Conservation (phyloP, 2,113 vertebrate species). For the Nothoprocta perdicaria region DNA sequence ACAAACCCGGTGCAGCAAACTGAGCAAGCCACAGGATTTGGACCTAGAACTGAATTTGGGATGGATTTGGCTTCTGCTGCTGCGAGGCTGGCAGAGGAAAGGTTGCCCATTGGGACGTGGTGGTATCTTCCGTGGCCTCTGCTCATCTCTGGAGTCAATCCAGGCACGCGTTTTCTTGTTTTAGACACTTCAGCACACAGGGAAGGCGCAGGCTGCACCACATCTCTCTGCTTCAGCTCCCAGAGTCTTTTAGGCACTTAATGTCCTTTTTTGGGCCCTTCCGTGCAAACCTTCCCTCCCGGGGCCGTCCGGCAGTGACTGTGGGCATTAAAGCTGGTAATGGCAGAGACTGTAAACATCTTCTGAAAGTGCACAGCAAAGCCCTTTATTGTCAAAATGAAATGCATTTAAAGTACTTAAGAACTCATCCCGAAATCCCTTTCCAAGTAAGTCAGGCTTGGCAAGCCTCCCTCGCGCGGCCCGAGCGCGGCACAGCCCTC, state of each 20-base stretch:
- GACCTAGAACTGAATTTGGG: not conserved
- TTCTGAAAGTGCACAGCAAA: constrained; percentile 7
- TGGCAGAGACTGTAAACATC: constrained; percentile 26
- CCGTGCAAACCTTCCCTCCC: not conserved
- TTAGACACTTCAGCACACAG: not conserved
- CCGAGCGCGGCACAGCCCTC: not conserved
- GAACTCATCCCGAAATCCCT: constrained; percentile 35
- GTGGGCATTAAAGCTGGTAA: constrained; percentile 40
- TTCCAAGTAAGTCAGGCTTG: constrained; percentile 41
- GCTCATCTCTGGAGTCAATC: fast-evolving
- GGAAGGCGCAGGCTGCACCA: not conserved
- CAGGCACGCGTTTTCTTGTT: not conserved
- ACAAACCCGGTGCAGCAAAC: not conserved
- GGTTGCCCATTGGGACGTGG: fast-evolving
- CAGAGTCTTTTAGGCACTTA: not conserved
- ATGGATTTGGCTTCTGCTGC: not conserved
- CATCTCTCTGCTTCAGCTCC: not conserved
- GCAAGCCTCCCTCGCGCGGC: not conserved
- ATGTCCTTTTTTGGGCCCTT: constrained; percentile 2
- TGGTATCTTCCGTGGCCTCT: not conserved
- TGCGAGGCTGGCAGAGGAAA: fast-evolving
- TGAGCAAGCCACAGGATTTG: not conserved
- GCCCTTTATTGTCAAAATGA: constrained; percentile 37
- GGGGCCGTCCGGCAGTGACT: not conserved
- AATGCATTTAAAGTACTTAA: constrained; percentile 34